Conservation (phyloP, 2,797 vertebrate species). For the Aplochiton taeniatus region DNA sequence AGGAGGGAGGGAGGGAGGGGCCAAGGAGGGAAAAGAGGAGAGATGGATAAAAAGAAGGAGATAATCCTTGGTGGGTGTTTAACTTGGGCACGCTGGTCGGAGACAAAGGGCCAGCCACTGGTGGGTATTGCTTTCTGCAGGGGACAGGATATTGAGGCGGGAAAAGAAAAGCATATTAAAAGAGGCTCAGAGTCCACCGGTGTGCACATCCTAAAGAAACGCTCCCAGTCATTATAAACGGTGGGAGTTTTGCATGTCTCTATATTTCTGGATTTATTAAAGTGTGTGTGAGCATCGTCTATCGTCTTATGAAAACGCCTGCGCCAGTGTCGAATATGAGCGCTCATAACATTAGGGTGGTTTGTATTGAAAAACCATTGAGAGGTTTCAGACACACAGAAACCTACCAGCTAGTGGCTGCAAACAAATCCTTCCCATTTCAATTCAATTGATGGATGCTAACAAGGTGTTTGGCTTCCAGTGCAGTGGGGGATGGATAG, state of each 20-base stretch:
- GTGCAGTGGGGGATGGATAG: too few species aligned
- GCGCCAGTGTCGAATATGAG: too few species aligned
- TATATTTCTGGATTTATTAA: background rate
- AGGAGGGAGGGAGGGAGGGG: conserved; percentile 29
- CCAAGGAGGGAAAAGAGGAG: background rate
- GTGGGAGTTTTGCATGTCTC: conserved; percentile 23
- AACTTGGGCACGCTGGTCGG: conserved; percentile 34
- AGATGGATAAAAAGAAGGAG: background rate
- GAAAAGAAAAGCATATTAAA: conserved; percentile 45
- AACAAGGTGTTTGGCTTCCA: too few species aligned
- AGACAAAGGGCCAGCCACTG: conserved; percentile 60
- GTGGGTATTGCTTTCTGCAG: conserved; percentile 65
- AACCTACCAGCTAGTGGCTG: too few species aligned
- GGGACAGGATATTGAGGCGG: conserved; percentile 61
- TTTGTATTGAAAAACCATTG: too few species aligned
- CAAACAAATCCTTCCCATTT: too few species aligned
- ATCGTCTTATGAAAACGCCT: too few species aligned
- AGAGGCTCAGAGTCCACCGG: conserved; percentile 22
- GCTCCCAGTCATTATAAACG: conserved; percentile 45
- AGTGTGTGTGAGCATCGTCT: background rate
- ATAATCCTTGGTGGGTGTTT: conserved; percentile 2
- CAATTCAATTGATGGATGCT: too few species aligned
- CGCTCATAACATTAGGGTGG: too few species aligned
- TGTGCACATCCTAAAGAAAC: conserved; percentile 20
- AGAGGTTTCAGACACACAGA: too few species aligned